Evolutionary conservation across 2,797 vertebrate genomes (phyloP).

Genomic region (Nasua narica): DNA sequence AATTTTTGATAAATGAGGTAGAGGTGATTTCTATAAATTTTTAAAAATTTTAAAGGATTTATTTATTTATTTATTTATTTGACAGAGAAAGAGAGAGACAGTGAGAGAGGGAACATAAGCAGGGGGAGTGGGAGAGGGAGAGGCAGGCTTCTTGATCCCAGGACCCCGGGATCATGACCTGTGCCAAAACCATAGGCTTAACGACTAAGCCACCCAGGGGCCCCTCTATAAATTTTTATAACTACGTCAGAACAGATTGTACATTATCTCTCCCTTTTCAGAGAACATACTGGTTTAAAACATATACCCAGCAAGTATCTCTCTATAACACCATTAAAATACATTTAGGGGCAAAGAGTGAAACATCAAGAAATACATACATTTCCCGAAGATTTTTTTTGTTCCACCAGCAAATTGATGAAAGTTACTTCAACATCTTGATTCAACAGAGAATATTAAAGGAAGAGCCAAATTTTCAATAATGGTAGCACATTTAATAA

Average conservation of each 20-base stretch:
- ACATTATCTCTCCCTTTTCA: background rate
- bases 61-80: too few species aligned
- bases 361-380: background rate
- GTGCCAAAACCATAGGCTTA: too few species aligned
- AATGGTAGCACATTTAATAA: background rate
- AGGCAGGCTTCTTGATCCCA: too few species aligned
- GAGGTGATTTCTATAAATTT: background rate
- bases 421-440: background rate
- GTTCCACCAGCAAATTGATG: background rate
- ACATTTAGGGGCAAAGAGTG: background rate
- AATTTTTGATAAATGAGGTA: background rate
- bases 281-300: background rate
- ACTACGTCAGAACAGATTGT: background rate
- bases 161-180: too few species aligned
- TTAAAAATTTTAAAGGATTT: background rate
- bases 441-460: background rate
- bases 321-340: background rate
- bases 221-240: background rate
- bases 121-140: too few species aligned
- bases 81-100: too few species aligned
- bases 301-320: background rate
- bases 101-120: too few species aligned
- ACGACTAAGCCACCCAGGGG: too few species aligned
- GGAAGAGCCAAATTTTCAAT: background rate
- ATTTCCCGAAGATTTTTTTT: background rate